Evolutionary conservation across 2,888 invertebrate genomes (phyloP).

Genomic region (Podotricha telesiphe): DNA sequence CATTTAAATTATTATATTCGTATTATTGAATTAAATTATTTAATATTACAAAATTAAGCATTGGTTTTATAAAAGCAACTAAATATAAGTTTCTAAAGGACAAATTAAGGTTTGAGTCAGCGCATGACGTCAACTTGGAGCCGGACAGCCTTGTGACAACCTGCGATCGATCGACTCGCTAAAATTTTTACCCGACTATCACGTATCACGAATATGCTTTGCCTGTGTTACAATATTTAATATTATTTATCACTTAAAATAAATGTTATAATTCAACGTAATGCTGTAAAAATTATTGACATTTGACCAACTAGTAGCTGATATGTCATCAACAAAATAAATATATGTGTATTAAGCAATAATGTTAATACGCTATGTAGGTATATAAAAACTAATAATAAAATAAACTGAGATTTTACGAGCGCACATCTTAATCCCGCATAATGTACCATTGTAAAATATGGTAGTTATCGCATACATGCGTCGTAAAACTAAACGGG

Average conservation of each 20-base stretch:
- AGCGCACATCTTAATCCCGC: slow-evolving; percentile 27
- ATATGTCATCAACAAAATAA: not conserved
- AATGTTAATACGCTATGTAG: not conserved
- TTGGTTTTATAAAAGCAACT: slow-evolving; percentile 19
- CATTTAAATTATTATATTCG: not conserved
- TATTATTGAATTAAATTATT: not conserved
- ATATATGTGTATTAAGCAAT: slow-evolving; percentile 1
- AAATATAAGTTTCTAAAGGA: slow-evolving; percentile 39
- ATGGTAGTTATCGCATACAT: slow-evolving; percentile 27
- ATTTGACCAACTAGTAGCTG: too few species aligned
- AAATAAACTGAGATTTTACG: slow-evolving; percentile 26
- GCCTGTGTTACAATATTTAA: not conserved
- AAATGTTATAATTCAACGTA: not conserved
- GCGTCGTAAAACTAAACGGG: slow-evolving; percentile 32
- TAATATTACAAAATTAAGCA: not conserved
- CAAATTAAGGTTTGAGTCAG: slow-evolving; percentile 58
- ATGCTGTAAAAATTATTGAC: too few species aligned
- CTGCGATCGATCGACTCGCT: slow-evolving; percentile 37
- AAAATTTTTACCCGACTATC: slow-evolving; percentile 9
- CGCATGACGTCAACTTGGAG: slow-evolving; percentile 66
- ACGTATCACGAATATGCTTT: not conserved
- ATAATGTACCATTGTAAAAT: slow-evolving; percentile 25
- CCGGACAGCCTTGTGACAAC: slow-evolving; percentile 65
- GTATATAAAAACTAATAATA: not conserved
- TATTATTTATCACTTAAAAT: not conserved